These are phyloP conservation scores for Microctonus brassicae DNA, from an alignment of 2,888 invertebrate species.

Conservation along the genomic window DNA sequence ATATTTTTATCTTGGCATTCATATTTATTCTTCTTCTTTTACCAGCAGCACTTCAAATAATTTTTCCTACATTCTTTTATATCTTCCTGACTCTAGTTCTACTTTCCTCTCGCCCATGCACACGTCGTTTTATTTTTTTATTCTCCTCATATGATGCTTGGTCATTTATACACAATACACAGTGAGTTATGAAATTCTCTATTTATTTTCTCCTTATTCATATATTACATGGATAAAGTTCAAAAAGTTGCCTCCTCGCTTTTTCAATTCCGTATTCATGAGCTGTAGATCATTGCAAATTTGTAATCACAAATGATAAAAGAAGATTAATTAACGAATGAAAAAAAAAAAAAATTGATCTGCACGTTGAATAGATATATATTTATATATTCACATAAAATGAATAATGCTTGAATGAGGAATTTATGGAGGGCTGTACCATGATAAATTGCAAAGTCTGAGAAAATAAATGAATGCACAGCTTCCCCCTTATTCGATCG, in stretches of 20 bases:
- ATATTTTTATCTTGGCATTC: too few species aligned
- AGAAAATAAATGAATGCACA: conserved; percentile 22
- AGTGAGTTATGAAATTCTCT: not conserved
- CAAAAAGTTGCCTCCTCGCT: not conserved
- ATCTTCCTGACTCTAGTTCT: too few species aligned
- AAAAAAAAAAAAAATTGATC: not conserved
- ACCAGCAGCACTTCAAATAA: too few species aligned
- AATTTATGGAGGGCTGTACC: conserved; percentile 12
- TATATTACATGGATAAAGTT: too few species aligned
- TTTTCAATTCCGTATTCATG: not conserved
- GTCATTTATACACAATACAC: not conserved
- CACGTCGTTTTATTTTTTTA: not conserved
- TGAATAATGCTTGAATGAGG: conserved; percentile 22
- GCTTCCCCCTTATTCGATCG: conserved; percentile 12
- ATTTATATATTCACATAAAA: not conserved
- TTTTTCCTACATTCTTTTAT: too few species aligned
- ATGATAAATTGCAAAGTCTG: conserved; percentile 22
- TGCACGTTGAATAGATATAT: not conserved
- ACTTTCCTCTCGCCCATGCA: too few species aligned
- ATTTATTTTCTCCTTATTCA: not conserved
- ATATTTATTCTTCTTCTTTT: too few species aligned
- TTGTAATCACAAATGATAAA: too few species aligned
- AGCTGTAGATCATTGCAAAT: not conserved
- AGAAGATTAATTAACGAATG: not conserved
- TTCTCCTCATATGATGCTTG: not conserved